Base-by-base conservation (phyloP, 2,888 invertebrate genomes). In the Troides oblongomaculatus region DNA sequence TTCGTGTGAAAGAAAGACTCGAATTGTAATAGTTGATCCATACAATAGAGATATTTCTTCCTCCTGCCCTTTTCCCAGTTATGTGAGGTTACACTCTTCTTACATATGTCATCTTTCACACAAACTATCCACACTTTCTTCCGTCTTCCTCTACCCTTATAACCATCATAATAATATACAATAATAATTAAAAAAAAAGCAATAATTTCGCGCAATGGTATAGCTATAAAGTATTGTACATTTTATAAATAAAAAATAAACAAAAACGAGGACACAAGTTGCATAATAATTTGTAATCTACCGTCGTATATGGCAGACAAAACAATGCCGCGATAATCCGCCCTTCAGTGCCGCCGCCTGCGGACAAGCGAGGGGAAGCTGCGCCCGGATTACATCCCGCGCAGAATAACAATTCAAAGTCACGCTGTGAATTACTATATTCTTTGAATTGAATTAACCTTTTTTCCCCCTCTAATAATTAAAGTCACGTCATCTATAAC, bases 271-370 rank as follows among this genome's bases (percentile, higher is more conserved):
- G 36, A 62, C 14, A 64, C 63, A 66, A 70, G 66, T 63, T 58
- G 21, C 46, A 63, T 50, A 62, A 62, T 46, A 69, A 69, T 71
- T 67, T 66, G 61, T 64, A 71, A 69, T 72, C 66, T 58, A 30
- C 50, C 10, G 18, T 58, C 58, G 58, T 43, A 70, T 68, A 73
- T 64, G 65, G 53, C 53, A 69, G 60, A 71, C 58, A 71, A 73
- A 73, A 73, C 69, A 72, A 69, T 71, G 59, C 64, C 59, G 66
- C 59, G 69, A 73, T 73, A 73, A 72, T 72, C 71, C 70, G 46
- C 23, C 62, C 66, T 69, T 72, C 68, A 68, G 64, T 65, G 71
- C 39, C 53, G 14, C 39, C 50, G 66, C 53, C 59, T 39, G 53
- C 57, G 66, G 62, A 62, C 66, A 70, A 53, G 58, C 62, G 68